A percentile compares a stretch with the other conserved stretches of the same genome.
Conservation (phyloP, 2,888 invertebrate genomes). For the Yponomeuta evonymella region DNA sequence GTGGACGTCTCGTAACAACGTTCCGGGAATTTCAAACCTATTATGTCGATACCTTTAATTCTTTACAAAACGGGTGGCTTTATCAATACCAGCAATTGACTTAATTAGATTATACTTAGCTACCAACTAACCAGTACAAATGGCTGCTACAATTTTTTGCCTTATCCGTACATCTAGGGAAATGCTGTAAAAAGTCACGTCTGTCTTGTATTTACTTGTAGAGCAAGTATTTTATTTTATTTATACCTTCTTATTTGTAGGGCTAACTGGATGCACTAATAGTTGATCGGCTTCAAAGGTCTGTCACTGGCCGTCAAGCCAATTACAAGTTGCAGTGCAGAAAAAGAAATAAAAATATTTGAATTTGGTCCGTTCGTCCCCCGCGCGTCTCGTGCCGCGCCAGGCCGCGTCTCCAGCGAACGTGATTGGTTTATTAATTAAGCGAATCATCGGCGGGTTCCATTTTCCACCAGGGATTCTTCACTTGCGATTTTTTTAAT, state of each 20-base stretch:
- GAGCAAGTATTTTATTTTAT: background rate
- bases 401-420: conserved; percentile 72
- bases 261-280: conserved; percentile 33
- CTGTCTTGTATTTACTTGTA: conserved; percentile 10
- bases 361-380: conserved; percentile 72
- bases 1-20: conserved; percentile 42
- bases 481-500: conserved; percentile 71
- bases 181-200: conserved; percentile 5
- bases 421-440: conserved; percentile 77
- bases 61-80: background rate
- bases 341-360: conserved; percentile 74
- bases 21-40: conserved; percentile 35
- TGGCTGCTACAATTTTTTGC: background rate
- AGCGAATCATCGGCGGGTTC: conserved; percentile 68
- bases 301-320: conserved; percentile 63
- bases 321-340: conserved; percentile 71
- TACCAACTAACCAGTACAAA: background rate
- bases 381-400: conserved; percentile 74
- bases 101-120: background rate
- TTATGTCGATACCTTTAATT: background rate
- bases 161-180: background rate
- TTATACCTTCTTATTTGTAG: conserved; percentile 4
- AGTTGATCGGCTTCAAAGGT: conserved; percentile 58
- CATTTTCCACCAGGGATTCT: conserved; percentile 76
- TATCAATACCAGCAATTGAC: background rate